Base-by-base conservation (phyloP, 1,140 invertebrate species). In the Lepidotrigona ventralis region DNA sequence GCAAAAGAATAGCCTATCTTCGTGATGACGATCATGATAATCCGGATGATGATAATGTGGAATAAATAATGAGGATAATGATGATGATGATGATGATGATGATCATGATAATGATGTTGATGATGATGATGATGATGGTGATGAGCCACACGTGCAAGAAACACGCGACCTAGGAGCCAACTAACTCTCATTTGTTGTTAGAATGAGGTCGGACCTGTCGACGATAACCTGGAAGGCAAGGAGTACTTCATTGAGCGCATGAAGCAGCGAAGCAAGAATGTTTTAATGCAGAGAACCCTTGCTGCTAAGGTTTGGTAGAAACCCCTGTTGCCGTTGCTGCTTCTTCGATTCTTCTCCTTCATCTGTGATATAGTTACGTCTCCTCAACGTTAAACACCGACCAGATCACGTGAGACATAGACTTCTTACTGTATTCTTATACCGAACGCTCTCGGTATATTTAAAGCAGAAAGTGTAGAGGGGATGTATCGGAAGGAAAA, bases 181-280 rank as follows among this genome's bases (percentile, higher is more conserved):
- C 86, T 92, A 90, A 92, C 81, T 93, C 90, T 91, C 89, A 84
- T 93, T 93, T 93, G 92, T 93, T 93, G 85, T 86, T 89, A 93
- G 92, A 92, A 79, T 85, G 91, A 90, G 75, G 79, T 87, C 77
- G 84, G 75, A 77, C 77, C 89, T 78, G 88, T 71, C 73, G 89
- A 86, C 69, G 91, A 75, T 85, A 89, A 89, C 81, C 88, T 88
- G 85, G 92, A 92, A 46, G 91, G 90, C 79, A 92, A 91, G 91
- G 92, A 92, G 72, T 85, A 85, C 86, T 93, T 93, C 90, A 92
- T 93, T 91, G 92, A 93, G 72, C 92, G 92, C 80, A 93, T 93
- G 92, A 93, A 93, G 88, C 91, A 92, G 84, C 91, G 92, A 89
- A 93, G 92, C 90, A 92, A 93, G 87, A 92, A 88, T 86, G 92